Base-by-base conservation (phyloP, 2,888 invertebrate genomes). In the Bombylius major region DNA sequence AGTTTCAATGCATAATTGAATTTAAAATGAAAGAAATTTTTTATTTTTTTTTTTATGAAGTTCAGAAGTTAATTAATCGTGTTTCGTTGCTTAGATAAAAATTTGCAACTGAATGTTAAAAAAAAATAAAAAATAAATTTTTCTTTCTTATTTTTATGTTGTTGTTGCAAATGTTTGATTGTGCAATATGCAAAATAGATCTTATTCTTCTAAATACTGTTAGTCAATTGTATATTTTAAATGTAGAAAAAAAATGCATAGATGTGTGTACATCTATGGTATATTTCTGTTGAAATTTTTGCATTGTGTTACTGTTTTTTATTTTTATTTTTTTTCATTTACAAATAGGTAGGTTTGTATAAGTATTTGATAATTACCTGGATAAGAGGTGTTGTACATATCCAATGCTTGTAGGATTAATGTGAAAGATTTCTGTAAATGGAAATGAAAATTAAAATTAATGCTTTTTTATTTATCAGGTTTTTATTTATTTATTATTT, bases 351-450 rank as follows among this genome's bases (percentile, higher is more conserved):
- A 23, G 1, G 23, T 23, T 2, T 23, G 23, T 23, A 23, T 23
- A 36, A 36, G 11, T 42, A 42, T 11, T 42, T 47, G 55, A 60
- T 57, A 77, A 80, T 83, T 75, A 86, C 87, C 83, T 69, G 85
- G 80, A 68, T 81, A 79, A 58, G 86, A 81, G 72, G 82, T 82
- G 73, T 86, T 84, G 76, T 79, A 82, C 75, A 87, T 84, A 78
- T 94, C 92, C 79, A 89, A 83, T 61, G 92, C 92, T 77, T 92
- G 91, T 67, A 94, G 82, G 67, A 93, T 91, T 69, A 94, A 80
- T 65, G 93, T 93, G 78, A 93, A 93, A 65, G 92, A 90, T 76
- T 91, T 86, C 93, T 89, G 86, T 65, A 83, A 83, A 70, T 68
- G 63, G 54, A 62, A 60, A 55, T 55, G 54, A 61, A 48, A 59